Conservation (phyloP, 2,113 vertebrate species). For the Triplophysa rosa region DNA sequence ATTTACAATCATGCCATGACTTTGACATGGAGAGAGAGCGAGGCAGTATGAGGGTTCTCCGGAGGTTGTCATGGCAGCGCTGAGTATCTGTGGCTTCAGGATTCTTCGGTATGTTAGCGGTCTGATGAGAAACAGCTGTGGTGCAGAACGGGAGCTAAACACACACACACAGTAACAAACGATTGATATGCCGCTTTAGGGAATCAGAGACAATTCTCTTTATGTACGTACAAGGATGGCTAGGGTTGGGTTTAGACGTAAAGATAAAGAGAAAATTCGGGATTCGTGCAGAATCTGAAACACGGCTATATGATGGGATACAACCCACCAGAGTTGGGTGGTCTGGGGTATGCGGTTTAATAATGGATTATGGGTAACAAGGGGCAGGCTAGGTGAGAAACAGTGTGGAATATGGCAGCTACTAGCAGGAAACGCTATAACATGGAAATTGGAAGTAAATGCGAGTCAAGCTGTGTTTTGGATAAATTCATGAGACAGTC, state of each 20-base stretch:
- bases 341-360: not conserved
- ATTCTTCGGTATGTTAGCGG: constrained; percentile 53
- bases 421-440: not conserved
- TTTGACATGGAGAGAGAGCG: not conserved
- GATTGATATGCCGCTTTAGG: constrained; percentile 4
- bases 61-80: constrained; percentile 43
- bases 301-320: not conserved
- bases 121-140: constrained; percentile 55
- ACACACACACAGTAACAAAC: constrained; percentile 24
- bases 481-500: not conserved
- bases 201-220: not conserved
- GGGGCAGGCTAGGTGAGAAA: not conserved
- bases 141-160: constrained; percentile 32
- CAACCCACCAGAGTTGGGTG: not conserved
- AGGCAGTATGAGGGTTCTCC: constrained; percentile 23
- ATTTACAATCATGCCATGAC: not conserved
- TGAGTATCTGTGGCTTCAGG: constrained; percentile 45
- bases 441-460: constrained; percentile 7
- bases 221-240: not conserved
- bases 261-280: not conserved
- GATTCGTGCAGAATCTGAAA: not conserved
- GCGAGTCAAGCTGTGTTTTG: not conserved
- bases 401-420: not conserved
- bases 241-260: not conserved
- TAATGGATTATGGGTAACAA: constrained; percentile 8